Evolutionary conservation across 1,140 invertebrate genomes (phyloP).

Genomic region (Apis laboriosa): DNA sequence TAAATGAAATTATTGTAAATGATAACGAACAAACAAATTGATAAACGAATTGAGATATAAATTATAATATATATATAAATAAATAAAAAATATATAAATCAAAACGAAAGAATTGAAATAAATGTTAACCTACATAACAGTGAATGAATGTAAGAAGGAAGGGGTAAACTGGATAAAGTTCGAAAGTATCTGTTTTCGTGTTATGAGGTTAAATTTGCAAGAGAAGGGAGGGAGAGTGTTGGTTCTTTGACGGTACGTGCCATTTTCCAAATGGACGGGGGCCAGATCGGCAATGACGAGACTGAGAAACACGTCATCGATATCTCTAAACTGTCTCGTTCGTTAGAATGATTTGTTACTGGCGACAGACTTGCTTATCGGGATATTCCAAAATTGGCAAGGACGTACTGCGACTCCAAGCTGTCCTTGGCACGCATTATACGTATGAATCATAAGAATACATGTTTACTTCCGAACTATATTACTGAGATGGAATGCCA

Average conservation of each 20-base stretch:
- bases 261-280: constrained; percentile 32
- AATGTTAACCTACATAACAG: too few relatives aligned
- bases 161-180: neutral
- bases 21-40: neutral
- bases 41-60: neutral
- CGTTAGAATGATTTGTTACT: constrained; percentile 27
- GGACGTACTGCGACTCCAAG: neutral
- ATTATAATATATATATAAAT: too few relatives aligned
- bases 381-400: constrained; percentile 32
- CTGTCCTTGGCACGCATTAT: constrained; percentile 34
- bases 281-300: constrained; percentile 6
- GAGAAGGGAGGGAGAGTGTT: neutral
- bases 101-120: neutral
- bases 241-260: neutral
- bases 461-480: constrained; percentile 22
- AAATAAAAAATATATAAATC: neutral
- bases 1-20: too few relatives aligned
- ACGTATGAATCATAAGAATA: constrained; percentile 25
- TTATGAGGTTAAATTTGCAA: neutral
- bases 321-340: constrained; percentile 6
- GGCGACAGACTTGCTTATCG: constrained; percentile 11
- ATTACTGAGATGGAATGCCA: neutral
- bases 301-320: neutral
- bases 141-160: neutral
- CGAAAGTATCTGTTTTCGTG: constrained; percentile 20